A percentile compares a stretch with the other conserved stretches of the same genome.
These are phyloP conservation scores for Vulpes vulpes DNA, from an alignment of 2,113 vertebrate genomes.

Conservation along the genomic window DNA sequence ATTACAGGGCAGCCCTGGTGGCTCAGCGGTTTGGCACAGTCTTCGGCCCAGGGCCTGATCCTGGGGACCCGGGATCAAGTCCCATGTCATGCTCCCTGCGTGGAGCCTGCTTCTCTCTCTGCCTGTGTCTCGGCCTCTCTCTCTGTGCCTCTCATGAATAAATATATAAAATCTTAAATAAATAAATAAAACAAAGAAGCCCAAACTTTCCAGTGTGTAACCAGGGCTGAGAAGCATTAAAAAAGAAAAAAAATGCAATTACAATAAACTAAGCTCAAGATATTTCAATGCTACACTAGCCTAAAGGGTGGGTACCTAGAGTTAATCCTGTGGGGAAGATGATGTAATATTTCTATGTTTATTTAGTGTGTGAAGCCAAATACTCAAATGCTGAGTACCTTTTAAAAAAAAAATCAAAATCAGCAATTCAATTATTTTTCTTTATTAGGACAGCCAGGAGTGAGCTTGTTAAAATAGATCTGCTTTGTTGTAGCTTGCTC, in stretches of 20 bases:
- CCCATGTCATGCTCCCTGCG: too few species aligned
- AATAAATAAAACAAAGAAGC: too few species aligned
- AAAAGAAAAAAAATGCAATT: background rate
- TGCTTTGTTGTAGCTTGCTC: constrained; percentile 76
- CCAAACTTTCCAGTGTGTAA: too few species aligned
- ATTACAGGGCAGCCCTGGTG: background rate
- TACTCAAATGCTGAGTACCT: constrained; percentile 61
- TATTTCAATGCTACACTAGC: background rate
- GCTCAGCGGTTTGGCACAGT: too few species aligned
- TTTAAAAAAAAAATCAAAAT: constrained; percentile 70
- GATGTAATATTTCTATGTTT: constrained; percentile 64
- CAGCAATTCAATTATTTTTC: constrained; percentile 81
- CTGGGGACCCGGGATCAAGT: too few species aligned
- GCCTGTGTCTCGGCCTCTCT: too few species aligned
- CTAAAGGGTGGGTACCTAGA: background rate
- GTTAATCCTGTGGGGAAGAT: constrained; percentile 7
- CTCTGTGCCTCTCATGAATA: too few species aligned
- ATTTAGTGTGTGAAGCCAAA: constrained; percentile 58
- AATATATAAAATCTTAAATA: too few species aligned
- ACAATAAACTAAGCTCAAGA: background rate
- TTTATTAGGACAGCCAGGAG: constrained; percentile 72
- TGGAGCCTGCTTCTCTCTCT: too few species aligned
- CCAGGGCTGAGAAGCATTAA: too few species aligned
- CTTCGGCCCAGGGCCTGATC: too few species aligned
- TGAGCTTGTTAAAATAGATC: constrained; percentile 70